A percentile compares a stretch with the other conserved stretches of the same genome.
Evolutionary conservation across 2,113 vertebrate genomes (phyloP).

Genomic region (Mustelus asterias): DNA sequence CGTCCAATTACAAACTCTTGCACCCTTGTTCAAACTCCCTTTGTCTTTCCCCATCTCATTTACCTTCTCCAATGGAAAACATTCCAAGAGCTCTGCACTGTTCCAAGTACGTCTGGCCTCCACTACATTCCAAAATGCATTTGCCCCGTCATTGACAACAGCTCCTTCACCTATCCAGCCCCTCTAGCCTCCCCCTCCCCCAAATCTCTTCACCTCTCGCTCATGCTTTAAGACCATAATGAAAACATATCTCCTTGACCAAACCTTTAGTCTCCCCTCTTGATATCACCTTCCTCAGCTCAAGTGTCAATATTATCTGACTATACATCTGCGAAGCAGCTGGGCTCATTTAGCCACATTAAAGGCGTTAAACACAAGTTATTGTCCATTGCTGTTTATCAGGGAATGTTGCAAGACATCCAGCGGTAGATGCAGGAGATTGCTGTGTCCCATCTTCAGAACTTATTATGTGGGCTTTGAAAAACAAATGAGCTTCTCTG

Average conservation of each 20-base stretch:
- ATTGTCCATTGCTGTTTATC: background rate
- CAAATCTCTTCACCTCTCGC: background rate
- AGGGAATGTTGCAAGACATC: background rate
- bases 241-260: background rate
- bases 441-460: background rate
- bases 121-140: background rate
- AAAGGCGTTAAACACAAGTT: background rate
- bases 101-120: background rate
- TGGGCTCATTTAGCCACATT: background rate
- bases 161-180: background rate
- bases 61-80: background rate
- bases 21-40: background rate
- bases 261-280: background rate
- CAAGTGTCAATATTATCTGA: background rate
- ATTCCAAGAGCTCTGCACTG: background rate
- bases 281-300: background rate
- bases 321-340: background rate
- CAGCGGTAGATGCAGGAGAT: background rate
- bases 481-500: background rate
- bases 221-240: background rate
- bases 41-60: too few species aligned
- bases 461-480: background rate
- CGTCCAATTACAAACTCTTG: background rate
- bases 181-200: background rate
- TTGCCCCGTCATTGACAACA: background rate